Evolutionary conservation across 2,113 vertebrate species (phyloP).

Genomic region (Bagarius yarrelli): DNA sequence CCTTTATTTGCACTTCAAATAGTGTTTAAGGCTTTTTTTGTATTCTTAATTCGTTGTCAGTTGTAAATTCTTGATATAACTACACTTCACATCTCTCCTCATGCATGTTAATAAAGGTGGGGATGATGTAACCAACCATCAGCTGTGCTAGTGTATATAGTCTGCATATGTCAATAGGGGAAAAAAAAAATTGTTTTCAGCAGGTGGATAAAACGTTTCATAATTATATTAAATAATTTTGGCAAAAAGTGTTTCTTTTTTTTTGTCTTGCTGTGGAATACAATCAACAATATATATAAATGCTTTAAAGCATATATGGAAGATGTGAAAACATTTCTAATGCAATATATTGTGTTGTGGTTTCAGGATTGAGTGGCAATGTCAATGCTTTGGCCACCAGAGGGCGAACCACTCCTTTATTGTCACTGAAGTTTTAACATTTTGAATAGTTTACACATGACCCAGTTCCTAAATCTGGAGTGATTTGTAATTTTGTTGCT

Average conservation of each 20-base stretch:
- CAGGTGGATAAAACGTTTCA: too few species aligned
- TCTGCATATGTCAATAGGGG: neutral
- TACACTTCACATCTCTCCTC: neutral
- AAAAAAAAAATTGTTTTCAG: neutral
- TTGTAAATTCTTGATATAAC: neutral
- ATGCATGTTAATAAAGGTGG: neutral
- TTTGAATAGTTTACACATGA: neutral
- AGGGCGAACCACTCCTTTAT: slow-evolving; percentile 55
- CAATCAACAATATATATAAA: too few species aligned
- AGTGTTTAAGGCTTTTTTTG: neutral
- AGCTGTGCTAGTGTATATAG: neutral
- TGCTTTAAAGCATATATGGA: too few species aligned
- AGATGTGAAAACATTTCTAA: neutral
- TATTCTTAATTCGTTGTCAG: neutral
- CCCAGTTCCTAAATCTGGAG: neutral
- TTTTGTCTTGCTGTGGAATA: too few species aligned
- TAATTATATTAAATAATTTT: too few species aligned
- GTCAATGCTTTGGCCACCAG: slow-evolving; percentile 58
- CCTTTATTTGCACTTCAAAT: neutral
- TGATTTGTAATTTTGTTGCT: neutral
- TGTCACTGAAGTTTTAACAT: neutral
- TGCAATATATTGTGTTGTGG: neutral
- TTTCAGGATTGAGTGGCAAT: neutral
- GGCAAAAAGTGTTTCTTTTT: too few species aligned
- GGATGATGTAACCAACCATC: neutral